Conservation (phyloP, 2,797 vertebrate species). For the Sciaenops ocellatus region DNA sequence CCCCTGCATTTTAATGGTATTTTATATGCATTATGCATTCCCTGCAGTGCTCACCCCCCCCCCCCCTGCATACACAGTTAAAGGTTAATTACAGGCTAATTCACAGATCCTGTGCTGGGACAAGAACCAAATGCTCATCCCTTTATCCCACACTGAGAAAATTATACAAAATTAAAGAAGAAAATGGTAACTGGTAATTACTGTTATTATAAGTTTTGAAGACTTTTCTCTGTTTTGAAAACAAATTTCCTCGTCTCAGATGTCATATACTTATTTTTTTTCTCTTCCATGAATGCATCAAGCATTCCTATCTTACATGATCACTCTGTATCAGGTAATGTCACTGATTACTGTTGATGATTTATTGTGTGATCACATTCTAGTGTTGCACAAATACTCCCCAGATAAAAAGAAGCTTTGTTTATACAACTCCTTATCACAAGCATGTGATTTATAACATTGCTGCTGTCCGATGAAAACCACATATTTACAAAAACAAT, state of each 20-base stretch:
- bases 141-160: constrained; percentile 21
- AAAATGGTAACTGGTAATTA: constrained; percentile 3
- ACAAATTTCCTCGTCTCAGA: constrained; percentile 14
- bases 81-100: constrained; percentile 49
- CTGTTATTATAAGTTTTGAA: constrained; percentile 6
- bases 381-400: neutral
- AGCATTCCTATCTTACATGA: constrained; percentile 4
- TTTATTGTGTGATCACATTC: constrained; percentile 16
- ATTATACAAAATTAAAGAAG: constrained; percentile 22
- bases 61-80: constrained; percentile 5
- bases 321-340: constrained; percentile 12
- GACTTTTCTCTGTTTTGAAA: neutral
- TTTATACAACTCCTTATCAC: neutral
- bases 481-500: too few relatives aligned
- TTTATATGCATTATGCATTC: constrained; percentile 4
- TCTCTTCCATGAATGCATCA: constrained; percentile 3
- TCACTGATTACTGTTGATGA: constrained; percentile 20
- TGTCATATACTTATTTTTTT: neutral
- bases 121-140: constrained; percentile 22
- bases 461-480: too few relatives aligned
- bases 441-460: neutral
- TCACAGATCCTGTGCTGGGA: constrained; percentile 28
- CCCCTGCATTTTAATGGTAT: constrained; percentile 8
- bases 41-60: neutral
- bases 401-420: neutral